Evolutionary conservation across 2,113 vertebrate genomes (phyloP).

Genomic region (Brachirus orientalis): DNA sequence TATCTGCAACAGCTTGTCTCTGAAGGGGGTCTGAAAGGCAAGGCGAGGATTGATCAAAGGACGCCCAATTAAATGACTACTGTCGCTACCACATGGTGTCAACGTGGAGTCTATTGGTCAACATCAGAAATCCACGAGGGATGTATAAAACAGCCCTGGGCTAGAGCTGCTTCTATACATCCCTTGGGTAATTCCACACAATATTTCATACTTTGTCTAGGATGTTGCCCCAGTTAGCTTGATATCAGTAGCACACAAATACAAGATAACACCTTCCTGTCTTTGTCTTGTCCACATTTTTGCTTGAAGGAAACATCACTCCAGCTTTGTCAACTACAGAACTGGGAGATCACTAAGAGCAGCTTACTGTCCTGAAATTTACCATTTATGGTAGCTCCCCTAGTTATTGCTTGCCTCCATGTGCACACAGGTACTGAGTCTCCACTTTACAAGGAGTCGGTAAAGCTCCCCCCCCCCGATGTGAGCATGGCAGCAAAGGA

Average conservation of each 20-base stretch:
- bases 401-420: constrained; percentile 24
- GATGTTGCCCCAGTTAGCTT: background rate
- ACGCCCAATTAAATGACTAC: constrained; percentile 26
- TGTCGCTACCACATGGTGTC: background rate
- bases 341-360: constrained; percentile 39
- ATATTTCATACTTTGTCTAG: too few species aligned
- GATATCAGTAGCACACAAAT: background rate
- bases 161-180: background rate
- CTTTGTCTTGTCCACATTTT: background rate
- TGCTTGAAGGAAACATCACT: constrained; percentile 37
- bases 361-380: constrained; percentile 53
- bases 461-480: constrained; percentile 40
- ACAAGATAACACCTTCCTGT: constrained; percentile 4
- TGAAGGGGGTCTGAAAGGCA: constrained; percentile 13
- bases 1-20: constrained; percentile 47
- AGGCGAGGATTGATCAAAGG: constrained; percentile 9
- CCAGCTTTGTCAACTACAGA: constrained; percentile 22
- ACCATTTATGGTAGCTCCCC: constrained; percentile 69
- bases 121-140: background rate
- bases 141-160: constrained; percentile 2
- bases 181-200: background rate
- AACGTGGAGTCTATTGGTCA: constrained; percentile 20
- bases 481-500: constrained; percentile 50
- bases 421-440: constrained; percentile 67
- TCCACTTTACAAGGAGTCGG: constrained; percentile 65